Evolutionary conservation across 2,888 invertebrate genomes (phyloP).

Genomic region (Lutraria lutraria): DNA sequence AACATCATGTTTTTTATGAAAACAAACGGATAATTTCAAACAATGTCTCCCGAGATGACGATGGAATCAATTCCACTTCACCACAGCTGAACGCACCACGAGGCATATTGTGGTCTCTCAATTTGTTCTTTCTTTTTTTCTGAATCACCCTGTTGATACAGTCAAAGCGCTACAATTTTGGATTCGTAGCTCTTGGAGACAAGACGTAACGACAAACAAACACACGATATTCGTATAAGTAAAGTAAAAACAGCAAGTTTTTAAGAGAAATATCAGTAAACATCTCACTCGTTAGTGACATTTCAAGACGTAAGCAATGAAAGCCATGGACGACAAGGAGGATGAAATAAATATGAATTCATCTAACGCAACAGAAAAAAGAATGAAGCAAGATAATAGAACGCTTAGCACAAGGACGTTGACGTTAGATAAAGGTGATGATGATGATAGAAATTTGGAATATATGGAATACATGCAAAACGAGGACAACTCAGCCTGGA

Average conservation of each 20-base stretch:
- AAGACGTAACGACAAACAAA: background rate
- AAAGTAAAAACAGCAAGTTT: background rate
- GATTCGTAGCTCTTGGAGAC: background rate
- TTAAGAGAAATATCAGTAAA: background rate
- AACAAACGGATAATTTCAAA: too few relatives aligned
- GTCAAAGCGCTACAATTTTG: background rate
- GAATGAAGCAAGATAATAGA: constrained; percentile 8
- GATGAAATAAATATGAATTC: background rate
- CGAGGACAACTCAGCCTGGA: background rate
- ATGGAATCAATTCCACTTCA: background rate
- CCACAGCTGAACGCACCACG: background rate
- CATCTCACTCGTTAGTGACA: background rate
- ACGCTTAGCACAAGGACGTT: constrained; percentile 46
- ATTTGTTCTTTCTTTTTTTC: background rate
- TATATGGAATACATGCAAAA: background rate
- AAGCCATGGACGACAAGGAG: background rate
- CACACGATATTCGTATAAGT: background rate
- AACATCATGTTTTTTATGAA: too few relatives aligned
- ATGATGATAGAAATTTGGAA: background rate
- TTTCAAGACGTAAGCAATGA: background rate
- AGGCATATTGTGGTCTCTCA: background rate
- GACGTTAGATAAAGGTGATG: constrained; percentile 42
- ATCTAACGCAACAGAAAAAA: background rate
- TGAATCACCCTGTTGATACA: background rate
- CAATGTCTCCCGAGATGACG: background rate